Base-by-base conservation (phyloP, 2,113 vertebrate genomes). In the Poicephalus gulielmi region DNA sequence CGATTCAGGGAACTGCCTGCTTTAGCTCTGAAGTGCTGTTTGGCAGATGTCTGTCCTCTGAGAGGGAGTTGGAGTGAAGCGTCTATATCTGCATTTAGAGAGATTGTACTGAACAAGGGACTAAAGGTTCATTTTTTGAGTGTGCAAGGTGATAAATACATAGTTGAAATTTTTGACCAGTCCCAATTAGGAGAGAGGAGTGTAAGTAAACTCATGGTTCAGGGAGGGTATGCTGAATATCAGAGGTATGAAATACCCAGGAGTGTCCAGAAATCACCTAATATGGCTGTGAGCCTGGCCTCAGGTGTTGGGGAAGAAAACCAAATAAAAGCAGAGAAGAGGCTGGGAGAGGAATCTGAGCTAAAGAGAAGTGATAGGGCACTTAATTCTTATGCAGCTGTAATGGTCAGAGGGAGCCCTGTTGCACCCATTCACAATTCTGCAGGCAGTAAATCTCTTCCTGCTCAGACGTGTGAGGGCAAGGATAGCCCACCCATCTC, bases 11-110 rank as follows among this genome's bases (percentile, higher is more conserved):
- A 94, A 13, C 87, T 99, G 5, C 99, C 99, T 5, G 79, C 96
- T 14, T 73, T 99, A 91, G 99, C 99, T 47, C 80, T 99, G 59
- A 98, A 97, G 91, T 99, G 99, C 94, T 77, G 96, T 13, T 96
- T 99, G 50, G 98, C 97, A 10, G 98, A 97, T 68, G 90, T 98
- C 17, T 97, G 68, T 47, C 98, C 99, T n/a, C 89, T 94, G 86
- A 93, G 94, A 44, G 96, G 96, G 35, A 86, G 44, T 3, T 99
- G 99, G 99, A 98, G 96, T 93, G 91, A 96, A 76, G 96, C 96
- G 37, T 98, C 98, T 4, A 95, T 98, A 57, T 96, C 98, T 24
- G 98, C 98, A 74, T 99, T 99, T 92, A 98, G 96, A 70, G 98
- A 98, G 95, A 96, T 97, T 15, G 98, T 99, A 23, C 95, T 96